Conservation (phyloP, 2,113 vertebrate species). For the Thunnus maccoyii region DNA sequence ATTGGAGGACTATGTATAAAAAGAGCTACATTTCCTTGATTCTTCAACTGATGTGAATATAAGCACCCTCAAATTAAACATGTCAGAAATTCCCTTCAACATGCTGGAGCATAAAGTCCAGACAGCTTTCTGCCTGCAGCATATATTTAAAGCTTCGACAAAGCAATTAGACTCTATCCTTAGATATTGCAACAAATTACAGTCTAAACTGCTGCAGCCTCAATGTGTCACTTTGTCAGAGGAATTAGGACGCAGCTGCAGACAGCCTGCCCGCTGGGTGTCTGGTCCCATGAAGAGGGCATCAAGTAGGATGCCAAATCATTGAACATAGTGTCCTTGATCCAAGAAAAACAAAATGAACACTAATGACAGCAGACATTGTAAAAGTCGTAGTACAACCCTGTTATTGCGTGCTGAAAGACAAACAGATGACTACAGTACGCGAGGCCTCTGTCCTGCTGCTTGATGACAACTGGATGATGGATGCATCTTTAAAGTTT, state of each 20-base stretch:
- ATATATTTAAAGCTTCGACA: not conserved
- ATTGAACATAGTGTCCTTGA: slow-evolving; percentile 17
- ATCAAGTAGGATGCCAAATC: slow-evolving; percentile 35
- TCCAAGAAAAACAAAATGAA: not conserved
- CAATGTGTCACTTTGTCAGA: slow-evolving; percentile 47
- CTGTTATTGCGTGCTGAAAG: slow-evolving; percentile 19
- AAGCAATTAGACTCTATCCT: slow-evolving; percentile 13
- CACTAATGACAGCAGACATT: not conserved
- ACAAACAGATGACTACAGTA: slow-evolving; percentile 10
- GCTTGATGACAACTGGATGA: not conserved
- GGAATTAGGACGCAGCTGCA: slow-evolving; percentile 43
- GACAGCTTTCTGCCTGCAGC: not conserved
- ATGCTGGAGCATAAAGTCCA: not conserved
- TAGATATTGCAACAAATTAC: not conserved
- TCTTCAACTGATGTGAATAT: not conserved
- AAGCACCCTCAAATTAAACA: slow-evolving; percentile 15
- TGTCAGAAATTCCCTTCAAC: slow-evolving; percentile 8
- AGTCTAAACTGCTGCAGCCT: slow-evolving; percentile 20
- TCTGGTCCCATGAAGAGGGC: slow-evolving; percentile 28
- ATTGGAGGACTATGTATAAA: not conserved
- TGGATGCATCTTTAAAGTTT: not conserved
- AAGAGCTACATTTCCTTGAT: not conserved
- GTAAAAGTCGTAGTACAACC: not conserved
- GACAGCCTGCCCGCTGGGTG: slow-evolving; percentile 22
- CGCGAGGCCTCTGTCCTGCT: not conserved